Conservation (phyloP, 2,113 vertebrate genomes). For the Podocnemis expansa region DNA sequence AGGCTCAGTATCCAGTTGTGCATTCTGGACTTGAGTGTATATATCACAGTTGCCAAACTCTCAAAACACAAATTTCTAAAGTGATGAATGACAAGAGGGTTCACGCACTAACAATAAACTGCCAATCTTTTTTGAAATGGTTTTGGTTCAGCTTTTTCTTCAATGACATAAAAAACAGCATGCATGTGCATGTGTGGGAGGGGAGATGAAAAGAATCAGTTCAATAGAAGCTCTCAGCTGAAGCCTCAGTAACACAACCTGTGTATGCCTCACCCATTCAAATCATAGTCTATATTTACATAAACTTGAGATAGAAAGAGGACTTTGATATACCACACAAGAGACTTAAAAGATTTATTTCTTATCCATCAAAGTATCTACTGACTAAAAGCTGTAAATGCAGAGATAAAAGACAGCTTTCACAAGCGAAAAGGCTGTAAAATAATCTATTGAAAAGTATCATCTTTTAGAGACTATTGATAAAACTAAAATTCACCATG, state of each 20-base stretch:
- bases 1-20: neutral
- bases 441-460: neutral
- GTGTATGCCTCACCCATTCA: neutral
- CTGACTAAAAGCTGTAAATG: neutral
- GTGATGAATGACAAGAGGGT: neutral
- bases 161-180: neutral
- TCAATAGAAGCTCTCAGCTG: neutral
- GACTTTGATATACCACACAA: neutral
- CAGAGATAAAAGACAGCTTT: neutral
- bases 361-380: neutral
- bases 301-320: neutral
- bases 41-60: neutral
- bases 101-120: neutral
- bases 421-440: neutral
- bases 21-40: neutral
- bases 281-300: neutral
- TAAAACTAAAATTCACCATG: neutral
- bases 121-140: conserved; percentile 13
- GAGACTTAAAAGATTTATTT: conserved; percentile 6
- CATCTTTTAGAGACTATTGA: neutral
- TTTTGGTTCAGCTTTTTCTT: conserved; percentile 6
- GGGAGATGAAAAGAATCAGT: neutral
- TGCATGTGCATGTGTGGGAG: neutral
- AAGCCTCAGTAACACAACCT: neutral
- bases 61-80: neutral